A percentile compares a stretch with the other conserved stretches of the same genome.
Conservation (phyloP, 1,140 invertebrate genomes). For the Pemphigus obesinymphae region DNA sequence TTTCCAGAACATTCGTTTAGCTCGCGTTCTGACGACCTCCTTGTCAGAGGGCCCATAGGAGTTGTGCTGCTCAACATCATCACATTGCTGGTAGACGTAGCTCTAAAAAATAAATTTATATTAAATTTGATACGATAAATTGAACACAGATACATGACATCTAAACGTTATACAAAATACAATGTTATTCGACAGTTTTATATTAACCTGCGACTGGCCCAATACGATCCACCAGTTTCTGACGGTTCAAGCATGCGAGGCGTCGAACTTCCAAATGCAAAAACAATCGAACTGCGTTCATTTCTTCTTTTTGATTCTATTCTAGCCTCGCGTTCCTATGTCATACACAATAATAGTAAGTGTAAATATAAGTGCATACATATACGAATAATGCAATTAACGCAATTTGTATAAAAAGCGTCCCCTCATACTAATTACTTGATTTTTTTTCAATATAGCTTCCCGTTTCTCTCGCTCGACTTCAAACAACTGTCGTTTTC, state of each 20-base stretch:
- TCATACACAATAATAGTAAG: too few species aligned
- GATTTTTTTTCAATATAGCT: slow-evolving; percentile 75
- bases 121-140: neutral
- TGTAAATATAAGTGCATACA: neutral
- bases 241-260: slow-evolving; percentile 78
- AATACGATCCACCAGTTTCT: slow-evolving; percentile 71
- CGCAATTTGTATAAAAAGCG: too few species aligned
- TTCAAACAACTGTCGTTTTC: slow-evolving; percentile 79
- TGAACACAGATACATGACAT: neutral
- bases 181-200: too few species aligned
- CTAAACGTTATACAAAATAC: neutral
- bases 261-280: slow-evolving; percentile 85
- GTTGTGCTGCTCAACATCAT: slow-evolving; percentile 56
- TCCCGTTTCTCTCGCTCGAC: slow-evolving; percentile 77
- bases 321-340: slow-evolving; percentile 72
- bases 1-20: slow-evolving; percentile 68
- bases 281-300: slow-evolving; percentile 65
- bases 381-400: neutral
- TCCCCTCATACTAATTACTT: slow-evolving; percentile 48
- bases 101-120: slow-evolving; percentile 55
- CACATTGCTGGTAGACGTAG: slow-evolving; percentile 81
- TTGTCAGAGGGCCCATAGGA: slow-evolving; percentile 59
- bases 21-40: slow-evolving; percentile 75
- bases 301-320: slow-evolving; percentile 69
- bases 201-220: slow-evolving; percentile 68